These are phyloP conservation scores for Holacanthus passer DNA, from an alignment of 2,113 vertebrate species.

Conservation along the genomic window DNA sequence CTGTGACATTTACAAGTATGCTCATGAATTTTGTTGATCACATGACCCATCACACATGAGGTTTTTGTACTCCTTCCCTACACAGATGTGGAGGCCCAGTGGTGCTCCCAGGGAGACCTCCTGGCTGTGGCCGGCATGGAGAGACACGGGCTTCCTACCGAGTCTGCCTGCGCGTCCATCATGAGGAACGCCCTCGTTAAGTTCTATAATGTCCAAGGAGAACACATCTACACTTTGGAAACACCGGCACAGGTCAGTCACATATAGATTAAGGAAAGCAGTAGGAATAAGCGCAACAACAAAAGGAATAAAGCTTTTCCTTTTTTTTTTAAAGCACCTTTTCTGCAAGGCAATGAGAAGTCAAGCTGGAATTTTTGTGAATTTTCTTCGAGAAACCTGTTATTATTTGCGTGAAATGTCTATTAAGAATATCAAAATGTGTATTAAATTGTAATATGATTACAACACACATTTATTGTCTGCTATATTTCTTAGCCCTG, in stretches of 20 bases:
- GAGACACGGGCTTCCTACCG: slow-evolving; percentile 87
- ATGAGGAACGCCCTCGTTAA: slow-evolving; percentile 94
- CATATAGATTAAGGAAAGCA: neutral
- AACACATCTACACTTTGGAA: slow-evolving; percentile 98
- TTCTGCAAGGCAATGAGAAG: neutral
- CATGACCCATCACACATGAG: neutral
- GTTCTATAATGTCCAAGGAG: slow-evolving; percentile 97
- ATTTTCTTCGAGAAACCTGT: neutral
- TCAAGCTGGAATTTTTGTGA: too few relatives aligned
- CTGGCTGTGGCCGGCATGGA: slow-evolving; percentile 97
- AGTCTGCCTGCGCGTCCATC: slow-evolving; percentile 87
- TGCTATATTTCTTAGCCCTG: neutral
- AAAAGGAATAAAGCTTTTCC: too few relatives aligned
- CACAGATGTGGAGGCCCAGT: slow-evolving; percentile 96
- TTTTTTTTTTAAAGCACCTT: neutral
- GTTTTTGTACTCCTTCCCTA: slow-evolving; percentile 14
- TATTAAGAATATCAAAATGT: neutral
- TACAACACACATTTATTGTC: neutral
- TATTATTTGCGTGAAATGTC: neutral
- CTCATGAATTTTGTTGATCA: neutral
- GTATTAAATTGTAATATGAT: neutral
- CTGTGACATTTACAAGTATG: neutral
- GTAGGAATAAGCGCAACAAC: neutral
- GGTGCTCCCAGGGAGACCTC: slow-evolving; percentile 98
- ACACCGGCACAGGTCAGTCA: slow-evolving; percentile 93